Evolutionary conservation across 2,113 vertebrate genomes (phyloP).

Genomic region (Syngnathoides biaculeatus): DNA sequence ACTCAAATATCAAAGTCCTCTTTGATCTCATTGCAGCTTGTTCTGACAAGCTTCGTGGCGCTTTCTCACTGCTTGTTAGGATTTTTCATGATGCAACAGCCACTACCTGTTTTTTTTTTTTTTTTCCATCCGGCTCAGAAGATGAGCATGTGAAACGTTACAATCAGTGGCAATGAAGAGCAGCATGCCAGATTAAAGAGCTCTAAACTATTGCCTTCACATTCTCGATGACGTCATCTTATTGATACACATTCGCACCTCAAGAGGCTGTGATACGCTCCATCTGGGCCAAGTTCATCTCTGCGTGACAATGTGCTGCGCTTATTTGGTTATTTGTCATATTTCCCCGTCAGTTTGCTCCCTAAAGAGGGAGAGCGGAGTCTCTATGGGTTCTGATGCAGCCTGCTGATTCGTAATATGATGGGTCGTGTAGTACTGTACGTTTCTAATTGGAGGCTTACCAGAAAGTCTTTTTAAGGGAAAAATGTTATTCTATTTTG

Average conservation of each 20-base stretch:
- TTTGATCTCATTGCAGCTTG: conserved; percentile 61
- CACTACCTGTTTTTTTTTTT: conserved; percentile 31
- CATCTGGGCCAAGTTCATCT: conserved; percentile 42
- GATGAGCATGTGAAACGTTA: not conserved
- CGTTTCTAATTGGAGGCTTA: conserved; percentile 47
- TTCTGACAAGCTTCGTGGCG: conserved; percentile 48
- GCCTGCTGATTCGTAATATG: conserved; percentile 58
- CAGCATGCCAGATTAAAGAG: conserved; percentile 29
- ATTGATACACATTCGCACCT: conserved; percentile 38
- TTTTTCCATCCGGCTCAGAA: conserved; percentile 16
- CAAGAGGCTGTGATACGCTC: conserved; percentile 38
- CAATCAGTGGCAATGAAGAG: conserved; percentile 7
- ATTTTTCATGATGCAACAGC: conserved; percentile 66
- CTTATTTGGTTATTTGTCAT: conserved; percentile 61
- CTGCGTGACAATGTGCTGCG: conserved; percentile 31
- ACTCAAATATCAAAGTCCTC: conserved; percentile 65
- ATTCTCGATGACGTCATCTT: conserved; percentile 23
- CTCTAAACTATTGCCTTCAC: conserved; percentile 33
- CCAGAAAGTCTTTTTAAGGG: too few species aligned
- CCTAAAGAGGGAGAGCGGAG: conserved; percentile 62
- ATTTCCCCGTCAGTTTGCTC: conserved; percentile 55
- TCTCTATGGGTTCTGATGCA: conserved; percentile 56
- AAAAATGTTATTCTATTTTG: conserved; percentile 40
- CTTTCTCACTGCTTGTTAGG: conserved; percentile 47
- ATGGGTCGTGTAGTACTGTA: conserved; percentile 32